Percentiles rank a stretch among this genome's conserved stretches.
Conservation (phyloP, 2,888 invertebrate genomes). For the Anoplius nigerrimus region DNA sequence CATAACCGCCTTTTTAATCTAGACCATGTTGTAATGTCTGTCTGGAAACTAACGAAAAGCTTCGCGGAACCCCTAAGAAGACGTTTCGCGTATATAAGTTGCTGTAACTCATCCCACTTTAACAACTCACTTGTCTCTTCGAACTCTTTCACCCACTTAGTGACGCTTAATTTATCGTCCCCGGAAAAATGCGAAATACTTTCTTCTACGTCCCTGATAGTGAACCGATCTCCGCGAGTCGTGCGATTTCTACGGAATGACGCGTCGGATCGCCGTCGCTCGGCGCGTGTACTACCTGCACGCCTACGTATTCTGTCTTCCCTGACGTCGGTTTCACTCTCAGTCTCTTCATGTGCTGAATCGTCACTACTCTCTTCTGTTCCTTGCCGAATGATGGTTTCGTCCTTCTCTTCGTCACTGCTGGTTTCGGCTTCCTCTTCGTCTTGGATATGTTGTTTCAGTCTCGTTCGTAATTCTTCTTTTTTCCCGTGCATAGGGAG, state of each 20-base stretch:
- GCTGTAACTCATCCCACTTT: constrained; percentile 36
- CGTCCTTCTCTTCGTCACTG: no score
- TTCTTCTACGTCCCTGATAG: constrained; percentile 34
- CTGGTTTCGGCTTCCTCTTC: no score
- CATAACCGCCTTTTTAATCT: constrained; percentile 24
- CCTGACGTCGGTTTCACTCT: neutral
- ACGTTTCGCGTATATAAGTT: constrained; percentile 38
- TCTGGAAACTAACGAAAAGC: constrained; percentile 35
- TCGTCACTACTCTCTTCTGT: no score
- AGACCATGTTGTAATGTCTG: constrained; percentile 28
- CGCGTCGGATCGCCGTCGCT: neutral
- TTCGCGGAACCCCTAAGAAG: constrained; percentile 42
- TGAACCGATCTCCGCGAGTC: constrained; percentile 1
- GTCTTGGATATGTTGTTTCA: no score
- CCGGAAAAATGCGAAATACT: constrained; percentile 34
- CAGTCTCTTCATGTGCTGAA: neutral
- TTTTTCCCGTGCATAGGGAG: neutral
- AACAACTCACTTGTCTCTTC: constrained; percentile 43
- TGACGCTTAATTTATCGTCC: constrained; percentile 24
- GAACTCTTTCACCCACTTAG: constrained; percentile 38
- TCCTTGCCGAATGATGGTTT: no score
- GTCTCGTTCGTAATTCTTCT: no score
- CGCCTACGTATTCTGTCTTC: neutral
- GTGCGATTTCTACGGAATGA: neutral
- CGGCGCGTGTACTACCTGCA: neutral